Conservation (phyloP, 2,113 vertebrate genomes). For the Synodontis membranacea region DNA sequence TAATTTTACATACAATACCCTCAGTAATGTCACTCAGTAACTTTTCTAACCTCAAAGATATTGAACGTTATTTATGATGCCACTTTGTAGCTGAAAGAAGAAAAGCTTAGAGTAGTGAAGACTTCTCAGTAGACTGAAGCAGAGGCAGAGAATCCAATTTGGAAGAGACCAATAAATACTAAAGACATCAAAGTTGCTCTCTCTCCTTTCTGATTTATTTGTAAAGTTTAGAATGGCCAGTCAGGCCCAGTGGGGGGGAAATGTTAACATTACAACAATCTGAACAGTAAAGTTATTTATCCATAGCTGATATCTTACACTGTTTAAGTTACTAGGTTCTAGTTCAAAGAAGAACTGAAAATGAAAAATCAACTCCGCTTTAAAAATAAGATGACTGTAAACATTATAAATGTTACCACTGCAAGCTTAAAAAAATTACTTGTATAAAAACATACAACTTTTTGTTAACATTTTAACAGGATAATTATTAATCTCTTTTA, state of each 20-base stretch:
- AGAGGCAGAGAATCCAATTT: constrained; percentile 38
- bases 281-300: constrained; percentile 38
- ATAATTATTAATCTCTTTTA: not conserved
- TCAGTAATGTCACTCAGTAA: not conserved
- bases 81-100: constrained; percentile 31
- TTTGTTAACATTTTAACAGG: not conserved
- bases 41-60: not conserved
- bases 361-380: constrained; percentile 11
- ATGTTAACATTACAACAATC: constrained; percentile 35
- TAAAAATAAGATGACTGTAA: not conserved
- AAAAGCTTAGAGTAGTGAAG: constrained; percentile 33
- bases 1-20: not conserved
- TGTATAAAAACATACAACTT: not conserved
- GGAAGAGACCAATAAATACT: constrained; percentile 42
- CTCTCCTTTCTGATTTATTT: constrained; percentile 54
- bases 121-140: constrained; percentile 20
- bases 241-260: constrained; percentile 5
- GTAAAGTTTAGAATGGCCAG: constrained; percentile 39
- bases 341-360: not conserved
- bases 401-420: constrained; percentile 1
- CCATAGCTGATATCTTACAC: constrained; percentile 12
- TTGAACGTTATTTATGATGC: not conserved
- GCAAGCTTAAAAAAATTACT: constrained; percentile 2
- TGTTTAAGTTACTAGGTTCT: not conserved
- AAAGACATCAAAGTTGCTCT: constrained; percentile 48